Conservation (phyloP, 2,888 invertebrate species). For the Parthenolecanium corni region DNA sequence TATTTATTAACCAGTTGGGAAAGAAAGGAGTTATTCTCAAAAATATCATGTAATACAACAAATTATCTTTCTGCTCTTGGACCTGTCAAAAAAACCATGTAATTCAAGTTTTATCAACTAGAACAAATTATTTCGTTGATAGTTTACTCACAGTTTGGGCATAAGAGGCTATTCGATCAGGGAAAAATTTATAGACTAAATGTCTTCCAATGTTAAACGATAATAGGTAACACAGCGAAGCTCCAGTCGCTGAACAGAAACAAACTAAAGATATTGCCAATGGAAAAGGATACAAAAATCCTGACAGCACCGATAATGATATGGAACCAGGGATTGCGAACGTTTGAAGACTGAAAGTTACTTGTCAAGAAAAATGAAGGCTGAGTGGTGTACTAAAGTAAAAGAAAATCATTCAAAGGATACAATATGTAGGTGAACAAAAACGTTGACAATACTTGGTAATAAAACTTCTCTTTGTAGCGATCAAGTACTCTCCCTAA, state of each 20-base stretch:
- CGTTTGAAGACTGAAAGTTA: slow-evolving; percentile 70
- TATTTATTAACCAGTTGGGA: slow-evolving; percentile 98
- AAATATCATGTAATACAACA: slow-evolving; percentile 91
- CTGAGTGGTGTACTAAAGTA: slow-evolving; percentile 3
- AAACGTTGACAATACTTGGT: slow-evolving; percentile 80
- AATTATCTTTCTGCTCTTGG: slow-evolving; percentile 68
- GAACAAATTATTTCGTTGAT: not conserved
- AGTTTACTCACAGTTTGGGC: slow-evolving; percentile 55
- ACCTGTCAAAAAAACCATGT: slow-evolving; percentile 37
- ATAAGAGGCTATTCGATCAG: slow-evolving; percentile 76
- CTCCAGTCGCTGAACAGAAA: slow-evolving; percentile 90
- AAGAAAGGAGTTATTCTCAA: slow-evolving; percentile 92
- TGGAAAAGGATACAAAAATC: slow-evolving; percentile 89
- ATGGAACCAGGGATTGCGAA: slow-evolving; percentile 99
- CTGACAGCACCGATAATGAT: slow-evolving; percentile 91
- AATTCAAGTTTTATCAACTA: not conserved
- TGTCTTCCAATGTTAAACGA: slow-evolving; percentile 81
- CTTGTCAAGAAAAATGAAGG: not conserved
- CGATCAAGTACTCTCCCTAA: slow-evolving; percentile 78
- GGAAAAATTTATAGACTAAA: slow-evolving; percentile 76
- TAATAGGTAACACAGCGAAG: slow-evolving; percentile 85
- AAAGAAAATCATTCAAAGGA: slow-evolving; percentile 91
- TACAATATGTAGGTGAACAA: slow-evolving; percentile 93
- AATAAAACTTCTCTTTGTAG: slow-evolving; percentile 87
- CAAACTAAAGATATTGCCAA: slow-evolving; percentile 78